Percentiles rank a stretch among this genome's conserved stretches.
These are phyloP conservation scores for Nematopogon swammerdamellus DNA, from an alignment of 2,888 invertebrate genomes.

Conservation along the genomic window DNA sequence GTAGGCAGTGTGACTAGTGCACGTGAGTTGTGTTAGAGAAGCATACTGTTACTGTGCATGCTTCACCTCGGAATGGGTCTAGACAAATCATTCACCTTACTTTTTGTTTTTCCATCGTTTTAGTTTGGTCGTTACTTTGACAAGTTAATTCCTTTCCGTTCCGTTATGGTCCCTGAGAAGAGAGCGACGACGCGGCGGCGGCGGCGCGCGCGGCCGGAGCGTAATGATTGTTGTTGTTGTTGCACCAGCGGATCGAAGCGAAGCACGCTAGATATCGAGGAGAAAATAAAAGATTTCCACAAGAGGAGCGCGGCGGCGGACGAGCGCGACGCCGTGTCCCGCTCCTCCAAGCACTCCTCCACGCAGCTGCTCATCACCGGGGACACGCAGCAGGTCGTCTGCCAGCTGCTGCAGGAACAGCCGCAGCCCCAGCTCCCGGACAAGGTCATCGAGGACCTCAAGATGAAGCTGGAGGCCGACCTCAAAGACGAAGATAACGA, in stretches of 20 bases:
- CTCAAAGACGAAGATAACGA: slow-evolving; percentile 44
- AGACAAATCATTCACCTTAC: too few species aligned
- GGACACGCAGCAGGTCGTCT: slow-evolving; percentile 26
- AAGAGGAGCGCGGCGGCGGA: slow-evolving; percentile 34
- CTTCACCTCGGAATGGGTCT: too few species aligned
- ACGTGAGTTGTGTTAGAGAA: too few species aligned
- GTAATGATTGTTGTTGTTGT: not conserved
- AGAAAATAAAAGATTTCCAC: slow-evolving; percentile 26
- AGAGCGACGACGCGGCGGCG: too few species aligned
- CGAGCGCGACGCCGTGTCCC: slow-evolving; percentile 9
- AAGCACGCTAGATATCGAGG: slow-evolving; percentile 52
- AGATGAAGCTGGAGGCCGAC: slow-evolving; percentile 33
- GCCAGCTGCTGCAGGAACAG: slow-evolving; percentile 23
- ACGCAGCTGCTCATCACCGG: slow-evolving; percentile 21
- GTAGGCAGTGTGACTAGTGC: too few species aligned
- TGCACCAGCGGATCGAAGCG: slow-evolving; percentile 40
- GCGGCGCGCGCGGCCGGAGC: not conserved
- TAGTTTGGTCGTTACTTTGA: too few species aligned
- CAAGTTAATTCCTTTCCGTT: too few species aligned
- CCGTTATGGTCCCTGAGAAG: too few species aligned
- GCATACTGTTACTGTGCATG: too few species aligned
- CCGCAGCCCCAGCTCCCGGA: slow-evolving; percentile 21
- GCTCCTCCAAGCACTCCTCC: slow-evolving; percentile 14
- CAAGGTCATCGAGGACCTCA: slow-evolving; percentile 41
- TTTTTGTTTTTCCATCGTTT: too few species aligned